Evolutionary conservation across 2,888 invertebrate species (phyloP).

Genomic region (Drosophila ustulata): DNA sequence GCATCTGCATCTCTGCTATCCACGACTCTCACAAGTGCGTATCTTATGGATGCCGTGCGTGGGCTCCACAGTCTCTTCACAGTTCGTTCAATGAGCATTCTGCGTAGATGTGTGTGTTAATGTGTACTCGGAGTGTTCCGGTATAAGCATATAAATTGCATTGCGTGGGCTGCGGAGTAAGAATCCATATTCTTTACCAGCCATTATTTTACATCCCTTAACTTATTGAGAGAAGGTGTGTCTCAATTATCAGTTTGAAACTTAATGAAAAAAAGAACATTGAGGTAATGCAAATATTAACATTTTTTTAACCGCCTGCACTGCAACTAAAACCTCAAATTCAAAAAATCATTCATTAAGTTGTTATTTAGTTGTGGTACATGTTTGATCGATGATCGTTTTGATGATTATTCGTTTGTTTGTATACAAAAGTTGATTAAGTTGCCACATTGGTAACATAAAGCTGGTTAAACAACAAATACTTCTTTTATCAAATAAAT

Average conservation of each 20-base stretch:
- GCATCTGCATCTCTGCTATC: conserved; percentile 21
- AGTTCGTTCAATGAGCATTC: neutral
- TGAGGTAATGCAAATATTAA: no score
- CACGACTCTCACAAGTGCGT: conserved; percentile 24
- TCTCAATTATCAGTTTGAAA: neutral
- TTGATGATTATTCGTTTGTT: no score
- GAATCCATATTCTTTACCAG: conserved; percentile 6
- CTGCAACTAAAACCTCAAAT: no score
- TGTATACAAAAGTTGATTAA: no score
- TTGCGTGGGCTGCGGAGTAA: conserved; percentile 24
- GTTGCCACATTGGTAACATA: no score
- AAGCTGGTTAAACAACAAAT: no score
- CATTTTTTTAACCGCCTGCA: no score
- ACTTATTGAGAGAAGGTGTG: neutral
- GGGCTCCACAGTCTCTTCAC: conserved; percentile 31
- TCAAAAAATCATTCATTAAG: no score
- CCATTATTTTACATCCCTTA: neutral
- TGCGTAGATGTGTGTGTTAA: conserved; percentile 8
- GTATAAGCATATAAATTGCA: neutral
- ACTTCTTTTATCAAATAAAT: no score
- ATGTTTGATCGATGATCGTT: no score
- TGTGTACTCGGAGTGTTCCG: neutral
- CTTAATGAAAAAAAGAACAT: no score
- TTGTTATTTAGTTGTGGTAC: no score
- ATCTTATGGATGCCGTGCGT: conserved; percentile 46